Evolutionary conservation across 2,113 vertebrate genomes (phyloP), one percentile per base, ranked within the genome.

Genomic region (Neotoma lepida): DNA sequence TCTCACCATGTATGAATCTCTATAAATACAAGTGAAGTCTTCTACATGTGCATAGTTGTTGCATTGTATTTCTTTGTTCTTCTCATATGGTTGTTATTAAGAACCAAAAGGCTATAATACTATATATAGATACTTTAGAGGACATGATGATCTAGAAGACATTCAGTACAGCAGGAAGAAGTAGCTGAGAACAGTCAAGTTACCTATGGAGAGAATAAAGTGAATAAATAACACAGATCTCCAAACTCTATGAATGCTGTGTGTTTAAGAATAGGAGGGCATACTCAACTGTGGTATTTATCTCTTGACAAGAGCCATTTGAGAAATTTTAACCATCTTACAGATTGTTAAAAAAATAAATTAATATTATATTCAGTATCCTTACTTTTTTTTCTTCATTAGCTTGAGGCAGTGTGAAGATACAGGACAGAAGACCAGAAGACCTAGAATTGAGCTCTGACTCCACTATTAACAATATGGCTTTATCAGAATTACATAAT

Each of bases 51-150:
- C 33, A 77, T 8, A 5, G 44, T 58, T 46, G 68, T 93, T 22
- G 51, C 44, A 76, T 77, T 82, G 58, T 63, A 49, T 68, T 76
- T 15, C n/a, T 88, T 84, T 91, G 35, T 88, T 89, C 41, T 85
- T 84, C 64, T 24, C 24, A 80, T 6, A 0, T 87, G 86, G 89
- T 73, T 51, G 39, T 22, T 68, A 5, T 73, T 74, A 49, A 94
- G 9, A 49, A n/a, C 68, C 20, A 70, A 39, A 58, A 89, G 58
- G 68, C 86, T 85, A 54, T 18, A 26, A 20, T 39, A 39, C 13
- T 41, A 41, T 35, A n/a, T n/a, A n/a, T n/a, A n/a, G n/a, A n/a
- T n/a, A 56, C 46, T 92, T 76, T 73, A 49, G 80, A 89, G 51
- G 20, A 90, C n/a, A 94, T 35, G 46, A 88, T 92, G 15, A 71